phyloP scores from a whole-genome alignment of 2,888 invertebrate species.

The Diaperis boleti region DNA sequence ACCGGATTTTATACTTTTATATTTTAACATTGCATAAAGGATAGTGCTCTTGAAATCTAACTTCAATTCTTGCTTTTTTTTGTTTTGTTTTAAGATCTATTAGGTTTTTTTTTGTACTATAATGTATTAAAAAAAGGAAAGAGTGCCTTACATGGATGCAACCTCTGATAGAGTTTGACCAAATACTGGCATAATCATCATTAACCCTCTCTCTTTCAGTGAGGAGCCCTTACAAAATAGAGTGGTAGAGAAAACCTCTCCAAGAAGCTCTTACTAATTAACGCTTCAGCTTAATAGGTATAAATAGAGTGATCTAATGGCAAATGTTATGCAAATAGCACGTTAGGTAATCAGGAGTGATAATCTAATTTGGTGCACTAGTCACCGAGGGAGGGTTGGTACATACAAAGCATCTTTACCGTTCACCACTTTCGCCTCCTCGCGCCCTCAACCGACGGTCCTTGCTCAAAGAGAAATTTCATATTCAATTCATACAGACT shows the following conservation, averaged over 20 bases:
- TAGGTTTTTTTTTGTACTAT: no score
- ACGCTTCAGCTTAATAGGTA: constrained; percentile 22
- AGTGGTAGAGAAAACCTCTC: not conserved
- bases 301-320: constrained; percentile 31
- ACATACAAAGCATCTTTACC: constrained; percentile 43
- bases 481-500: constrained; percentile 56
- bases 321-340: constrained; percentile 44
- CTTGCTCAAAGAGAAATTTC: constrained; percentile 52
- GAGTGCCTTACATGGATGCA: no score
- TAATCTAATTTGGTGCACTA: constrained; percentile 44
- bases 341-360: constrained; percentile 45
- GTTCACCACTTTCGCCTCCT: constrained; percentile 40
- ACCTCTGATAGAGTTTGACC: no score
- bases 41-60: no score
- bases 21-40: no score
- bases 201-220: no score
- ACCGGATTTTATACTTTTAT: no score
- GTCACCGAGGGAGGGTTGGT: constrained; percentile 32
- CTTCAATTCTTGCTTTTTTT: no score
- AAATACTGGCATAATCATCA: no score
- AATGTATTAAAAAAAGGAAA: no score
- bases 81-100: no score
- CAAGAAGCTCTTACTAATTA: constrained; percentile 11
- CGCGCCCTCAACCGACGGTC: constrained; percentile 34
- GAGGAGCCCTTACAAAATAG: no score